Evolutionary conservation across 2,797 vertebrate species (phyloP).

Genomic region (Oreortyx pictus): DNA sequence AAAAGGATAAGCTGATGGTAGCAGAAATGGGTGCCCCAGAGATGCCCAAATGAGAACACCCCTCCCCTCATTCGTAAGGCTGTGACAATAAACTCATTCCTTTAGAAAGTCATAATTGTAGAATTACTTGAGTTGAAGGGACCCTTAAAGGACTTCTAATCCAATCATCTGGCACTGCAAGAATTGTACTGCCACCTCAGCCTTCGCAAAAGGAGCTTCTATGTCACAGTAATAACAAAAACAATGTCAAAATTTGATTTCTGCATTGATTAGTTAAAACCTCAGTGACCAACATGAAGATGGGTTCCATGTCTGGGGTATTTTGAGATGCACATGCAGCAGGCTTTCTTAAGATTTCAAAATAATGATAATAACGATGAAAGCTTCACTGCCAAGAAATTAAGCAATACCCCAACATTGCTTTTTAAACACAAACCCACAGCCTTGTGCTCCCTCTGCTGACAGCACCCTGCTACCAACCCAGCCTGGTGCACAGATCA

Average conservation of each 20-base stretch:
- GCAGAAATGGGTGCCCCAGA: not conserved
- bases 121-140: too few species aligned
- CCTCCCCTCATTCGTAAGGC: not conserved
- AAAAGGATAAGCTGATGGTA: not conserved
- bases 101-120: not conserved
- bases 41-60: not conserved
- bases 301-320: not conserved
- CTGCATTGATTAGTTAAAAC: not conserved
- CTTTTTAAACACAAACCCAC: not conserved
- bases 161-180: not conserved
- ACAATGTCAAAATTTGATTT: not conserved
- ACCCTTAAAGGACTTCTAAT: too few species aligned
- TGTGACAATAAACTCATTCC: not conserved
- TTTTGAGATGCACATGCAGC: not conserved
- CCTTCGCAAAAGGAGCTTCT: not conserved
- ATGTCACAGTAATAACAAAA: not conserved
- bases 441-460: slow-evolving; percentile 14
- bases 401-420: rapidly evolving
- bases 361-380: not conserved
- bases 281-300: not conserved
- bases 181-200: not conserved
- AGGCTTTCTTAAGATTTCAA: not conserved
- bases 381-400: not conserved
- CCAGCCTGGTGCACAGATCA: too few species aligned
- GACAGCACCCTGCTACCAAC: not conserved